Evolutionary conservation across 2,797 vertebrate species (phyloP), one percentile per base, ranked within the genome.

Genomic region (Betta splendens): DNA sequence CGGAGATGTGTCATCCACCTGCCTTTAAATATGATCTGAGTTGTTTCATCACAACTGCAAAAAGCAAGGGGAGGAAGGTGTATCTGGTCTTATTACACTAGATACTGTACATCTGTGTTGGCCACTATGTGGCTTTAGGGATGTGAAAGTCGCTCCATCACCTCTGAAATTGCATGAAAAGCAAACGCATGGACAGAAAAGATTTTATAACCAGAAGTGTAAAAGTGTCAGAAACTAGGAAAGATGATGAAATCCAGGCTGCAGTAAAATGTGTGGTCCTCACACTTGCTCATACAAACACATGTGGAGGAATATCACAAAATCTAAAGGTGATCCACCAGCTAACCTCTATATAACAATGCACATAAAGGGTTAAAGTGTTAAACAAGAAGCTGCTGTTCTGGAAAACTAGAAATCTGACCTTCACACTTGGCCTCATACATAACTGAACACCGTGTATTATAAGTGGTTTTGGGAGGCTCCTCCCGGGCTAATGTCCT

Each of bases 1-100:
- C 16, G 3, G 35, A 52, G 32, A 31, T n/a, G 54, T 9, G 16
- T 48, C 9, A 16, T 35, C 29, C 22, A 3, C 20, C 47, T 38
- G 36, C 39, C 28, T 43, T 16, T 26, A 36, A 32, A 48, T 57
- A 47, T 53, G 47, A 62, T 43, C 63, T 52, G 36, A 42, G 52
- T 25, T 0, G 2, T 32, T 50, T 63, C 29, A 51, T 64, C n/a
- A 22, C 33, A 10, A 36, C 33, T n/a, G 5, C 33, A 31, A 60
- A 26, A 20, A 20, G 10, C 23, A 17, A 26, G 15, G 7, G 17
- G 26, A 46, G 38, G 22, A 37, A 3, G 22, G n/a, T 22, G 12
- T 44, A 32, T n/a, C 16, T 22, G 48, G 7, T 48, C 33, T 8
- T 11, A 7, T 21, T 36, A 18, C 32, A 58, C 18, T 36, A 48